Base-by-base conservation (phyloP, 1,140 invertebrate genomes). In the Dinoponera quadriceps region DNA sequence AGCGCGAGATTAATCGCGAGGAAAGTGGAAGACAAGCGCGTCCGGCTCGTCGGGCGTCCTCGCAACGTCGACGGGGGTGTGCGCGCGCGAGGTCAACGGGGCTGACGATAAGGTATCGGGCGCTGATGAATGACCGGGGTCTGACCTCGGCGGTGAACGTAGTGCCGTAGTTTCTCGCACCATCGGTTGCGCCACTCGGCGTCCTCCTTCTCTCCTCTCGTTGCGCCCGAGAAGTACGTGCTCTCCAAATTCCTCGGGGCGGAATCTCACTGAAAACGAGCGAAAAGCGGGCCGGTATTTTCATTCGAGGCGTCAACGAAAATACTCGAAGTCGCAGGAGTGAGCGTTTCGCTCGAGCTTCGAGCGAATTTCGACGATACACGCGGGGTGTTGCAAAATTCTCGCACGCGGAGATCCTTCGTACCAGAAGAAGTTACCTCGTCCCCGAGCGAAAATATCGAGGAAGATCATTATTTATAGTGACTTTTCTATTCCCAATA, bases 101-200 rank as follows among this genome's bases (percentile, higher is more conserved):
- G 20, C 33, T 57, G 33, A n/a, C 27, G 38, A 5, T 16, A 13
- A 57, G 14, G 44, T 16, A 55, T 44, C n/a, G 33, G 3, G 7
- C 13, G 18, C 20, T 55, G 20, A 57, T 59, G 22, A 57, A 80
- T 71, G 75, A 78, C 75, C 22, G 33, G 38, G 27, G 13, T 80
- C 25, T 71, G 54, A 59, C 25, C 22, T 69, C 33, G 44, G 38
- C 33, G 75, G 49, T n/a, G 75, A 57, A 13, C 14, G 38, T 44
- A 69, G 7, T 16, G 44, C 20, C 3, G 29, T 44, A 57, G 38
- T 11, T 80, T 71, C 51, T 71, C 54, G 69, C 22, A 11, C n/a
- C 38, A 44, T 44, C 38, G 27, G n/a, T 71, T 80, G 22, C 29
- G 57, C n/a, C 51, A 69, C 5, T 27, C 20, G 60, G n/a, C 33